A percentile compares a stretch with the other conserved stretches of the same genome.
phyloP scores from a whole-genome alignment of 2,888 invertebrate species.

The Reticulitermes lucifugus region DNA sequence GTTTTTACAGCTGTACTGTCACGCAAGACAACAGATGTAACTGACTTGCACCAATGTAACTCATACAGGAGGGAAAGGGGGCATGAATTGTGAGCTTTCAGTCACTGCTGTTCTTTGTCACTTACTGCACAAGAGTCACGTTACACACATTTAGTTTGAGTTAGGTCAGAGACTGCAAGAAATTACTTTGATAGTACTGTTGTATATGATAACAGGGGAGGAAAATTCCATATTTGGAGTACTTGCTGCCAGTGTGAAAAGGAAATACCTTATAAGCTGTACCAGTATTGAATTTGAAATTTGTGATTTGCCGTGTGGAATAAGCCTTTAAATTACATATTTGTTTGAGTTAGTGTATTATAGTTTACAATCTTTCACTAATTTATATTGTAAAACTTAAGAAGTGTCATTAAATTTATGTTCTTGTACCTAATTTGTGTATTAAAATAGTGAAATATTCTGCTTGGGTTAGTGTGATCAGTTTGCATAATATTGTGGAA shows the following conservation, averaged over 20 bases:
- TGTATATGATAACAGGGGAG: background rate
- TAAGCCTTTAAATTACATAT: background rate
- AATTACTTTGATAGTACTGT: background rate
- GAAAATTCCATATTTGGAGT: constrained; percentile 1
- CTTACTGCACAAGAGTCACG: background rate
- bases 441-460: background rate
- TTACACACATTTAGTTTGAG: background rate
- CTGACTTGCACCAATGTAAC: too few relatives aligned
- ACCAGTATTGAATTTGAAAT: constrained; percentile 2
- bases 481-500: background rate
- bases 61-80: too few relatives aligned
- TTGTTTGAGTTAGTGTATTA: background rate
- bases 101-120: background rate
- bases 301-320: background rate
- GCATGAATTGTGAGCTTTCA: background rate
- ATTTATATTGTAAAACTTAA: constrained; percentile 14
- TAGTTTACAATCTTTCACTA: background rate
- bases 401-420: background rate
- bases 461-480: background rate
- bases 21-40: too few relatives aligned
- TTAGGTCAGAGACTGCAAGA: background rate
- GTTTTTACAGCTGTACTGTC: too few relatives aligned
- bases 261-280: background rate
- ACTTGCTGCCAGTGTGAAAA: background rate
- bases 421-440: background rate